Evolutionary conservation across 1,140 invertebrate species (phyloP).

Genomic region (Aphidius ervi): DNA sequence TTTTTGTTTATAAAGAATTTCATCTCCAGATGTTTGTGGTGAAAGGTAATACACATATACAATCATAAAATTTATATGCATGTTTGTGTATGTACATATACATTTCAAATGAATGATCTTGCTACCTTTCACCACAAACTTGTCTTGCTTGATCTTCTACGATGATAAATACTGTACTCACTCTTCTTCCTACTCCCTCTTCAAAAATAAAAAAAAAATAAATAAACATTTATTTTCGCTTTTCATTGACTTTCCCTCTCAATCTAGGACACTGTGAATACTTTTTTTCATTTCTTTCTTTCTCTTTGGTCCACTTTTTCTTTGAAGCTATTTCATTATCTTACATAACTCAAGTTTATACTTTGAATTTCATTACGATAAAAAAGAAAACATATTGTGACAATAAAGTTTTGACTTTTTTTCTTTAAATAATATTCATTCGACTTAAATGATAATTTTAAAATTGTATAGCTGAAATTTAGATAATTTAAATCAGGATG

Average conservation of each 20-base stretch:
- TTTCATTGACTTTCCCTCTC: conserved; percentile 31
- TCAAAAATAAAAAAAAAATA: conserved; percentile 13
- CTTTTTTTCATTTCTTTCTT: conserved; percentile 2
- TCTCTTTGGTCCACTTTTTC: conserved; percentile 6
- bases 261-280: not conserved
- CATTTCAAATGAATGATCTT: too few species aligned
- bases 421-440: too few species aligned
- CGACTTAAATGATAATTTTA: too few species aligned
- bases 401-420: too few species aligned
- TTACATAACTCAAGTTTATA: not conserved
- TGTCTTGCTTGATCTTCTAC: too few species aligned
- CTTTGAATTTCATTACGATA: not conserved
- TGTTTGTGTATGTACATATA: too few species aligned
- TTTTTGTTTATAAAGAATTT: not conserved
- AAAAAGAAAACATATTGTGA: not conserved
- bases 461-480: not conserved
- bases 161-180: too few species aligned
- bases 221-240: conserved; percentile 26
- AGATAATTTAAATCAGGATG: not conserved
- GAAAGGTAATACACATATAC: too few species aligned
- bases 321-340: not conserved
- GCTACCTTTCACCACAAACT: too few species aligned
- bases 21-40: too few species aligned
- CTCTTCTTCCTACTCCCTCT: conserved; percentile 9
- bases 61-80: too few species aligned